phyloP scores from a whole-genome alignment of 2,888 invertebrate species.

The Stomorhina lunata region DNA sequence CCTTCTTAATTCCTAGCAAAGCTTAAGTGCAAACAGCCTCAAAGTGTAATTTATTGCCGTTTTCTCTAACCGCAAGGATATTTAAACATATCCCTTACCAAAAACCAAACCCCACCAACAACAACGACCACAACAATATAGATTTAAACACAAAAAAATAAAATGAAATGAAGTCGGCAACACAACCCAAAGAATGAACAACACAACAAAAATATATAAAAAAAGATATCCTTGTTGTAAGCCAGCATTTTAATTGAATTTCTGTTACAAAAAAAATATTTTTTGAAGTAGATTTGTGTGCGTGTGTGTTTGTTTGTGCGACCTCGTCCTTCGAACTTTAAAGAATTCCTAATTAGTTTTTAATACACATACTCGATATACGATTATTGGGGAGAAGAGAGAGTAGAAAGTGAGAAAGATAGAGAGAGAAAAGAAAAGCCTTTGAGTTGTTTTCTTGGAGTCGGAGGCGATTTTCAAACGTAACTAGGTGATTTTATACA shows the following conservation, averaged over 20 bases:
- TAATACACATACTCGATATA: conserved; percentile 49
- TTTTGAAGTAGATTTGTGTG: background rate
- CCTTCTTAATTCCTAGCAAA: conserved; percentile 56
- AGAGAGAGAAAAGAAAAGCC: no score
- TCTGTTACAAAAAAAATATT: conserved; percentile 48
- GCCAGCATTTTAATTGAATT: conserved; percentile 65
- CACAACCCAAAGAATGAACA: background rate
- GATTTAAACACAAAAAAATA: background rate
- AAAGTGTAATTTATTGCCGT: conserved; percentile 63
- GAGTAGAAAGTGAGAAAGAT: no score
- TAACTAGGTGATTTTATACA: background rate
- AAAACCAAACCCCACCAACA: conserved; percentile 7
- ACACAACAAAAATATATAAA: conserved; percentile 4
- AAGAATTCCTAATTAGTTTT: conserved; percentile 64
- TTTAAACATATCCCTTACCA: conserved; percentile 58
- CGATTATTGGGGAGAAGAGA: no score
- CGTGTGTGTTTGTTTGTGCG: background rate
- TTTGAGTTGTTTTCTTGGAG: background rate
- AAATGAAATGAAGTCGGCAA: background rate
- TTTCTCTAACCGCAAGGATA: conserved; percentile 61
- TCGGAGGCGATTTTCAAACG: conserved; percentile 3
- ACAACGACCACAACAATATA: conserved; percentile 21
- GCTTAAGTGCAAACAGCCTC: conserved; percentile 61
- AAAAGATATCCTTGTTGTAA: conserved; percentile 51
- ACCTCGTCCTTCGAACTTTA: conserved; percentile 36